A percentile compares a stretch with the other conserved stretches of the same genome.
Evolutionary conservation across 2,888 invertebrate species (phyloP).

Genomic region (Ichneumoninae sp.): DNA sequence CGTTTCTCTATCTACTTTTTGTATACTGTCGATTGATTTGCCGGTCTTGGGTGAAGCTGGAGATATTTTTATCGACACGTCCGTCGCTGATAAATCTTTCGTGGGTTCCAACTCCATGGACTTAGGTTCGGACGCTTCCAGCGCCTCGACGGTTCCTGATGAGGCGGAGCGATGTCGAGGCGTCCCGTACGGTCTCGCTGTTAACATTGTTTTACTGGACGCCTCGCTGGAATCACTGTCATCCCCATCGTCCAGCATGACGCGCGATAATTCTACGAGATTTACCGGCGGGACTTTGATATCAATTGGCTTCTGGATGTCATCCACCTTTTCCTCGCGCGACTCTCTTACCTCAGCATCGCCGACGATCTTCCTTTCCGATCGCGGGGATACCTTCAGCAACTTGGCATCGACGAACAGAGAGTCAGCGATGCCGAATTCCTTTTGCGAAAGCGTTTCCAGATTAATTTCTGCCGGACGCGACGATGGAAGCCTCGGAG

Average conservation of each 20-base stretch:
- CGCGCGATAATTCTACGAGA: conserved; percentile 58
- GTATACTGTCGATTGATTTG: background rate
- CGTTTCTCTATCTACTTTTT: background rate
- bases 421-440: conserved; percentile 62
- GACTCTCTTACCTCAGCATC: background rate
- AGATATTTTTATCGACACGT: conserved; percentile 7
- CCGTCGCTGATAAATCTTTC: background rate
- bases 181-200: conserved; percentile 77
- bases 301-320: background rate
- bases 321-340: background rate
- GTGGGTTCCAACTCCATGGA: background rate
- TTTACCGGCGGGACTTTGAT: conserved; percentile 38
- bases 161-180: conserved; percentile 73
- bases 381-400: conserved; percentile 23
- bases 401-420: conserved; percentile 59
- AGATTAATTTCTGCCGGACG: conserved; percentile 7
- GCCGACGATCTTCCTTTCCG: background rate
- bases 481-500: background rate
- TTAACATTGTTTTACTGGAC: conserved; percentile 80
- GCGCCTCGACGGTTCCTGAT: conserved; percentile 34
- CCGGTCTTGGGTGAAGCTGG: background rate
- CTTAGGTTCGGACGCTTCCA: conserved; percentile 8
- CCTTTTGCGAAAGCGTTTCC: conserved; percentile 37
- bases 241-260: conserved; percentile 71
- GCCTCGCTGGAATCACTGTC: conserved; percentile 81